A percentile compares a stretch with the other conserved stretches of the same genome.
phyloP scores from a whole-genome alignment of 2,797 vertebrate species.

The Hydrophis major region DNA sequence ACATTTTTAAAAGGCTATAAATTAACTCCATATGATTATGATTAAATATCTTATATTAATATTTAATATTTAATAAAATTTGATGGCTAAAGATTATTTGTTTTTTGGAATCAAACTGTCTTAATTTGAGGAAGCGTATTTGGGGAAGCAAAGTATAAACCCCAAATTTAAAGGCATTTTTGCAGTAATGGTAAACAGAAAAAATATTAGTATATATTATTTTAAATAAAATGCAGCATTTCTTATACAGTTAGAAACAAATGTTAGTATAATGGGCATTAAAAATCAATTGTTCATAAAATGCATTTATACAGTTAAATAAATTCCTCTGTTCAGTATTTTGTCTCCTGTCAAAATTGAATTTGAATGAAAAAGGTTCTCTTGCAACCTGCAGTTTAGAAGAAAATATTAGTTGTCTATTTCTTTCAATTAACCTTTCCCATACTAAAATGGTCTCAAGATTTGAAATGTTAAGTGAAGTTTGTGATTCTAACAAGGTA shows the following conservation, averaged over 20 bases:
- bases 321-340: neutral
- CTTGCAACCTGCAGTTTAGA: slow-evolving; percentile 26
- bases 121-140: neutral
- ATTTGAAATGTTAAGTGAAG: slow-evolving; percentile 26
- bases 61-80: neutral
- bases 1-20: neutral
- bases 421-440: slow-evolving; percentile 56
- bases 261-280: neutral
- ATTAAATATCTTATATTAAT: neutral
- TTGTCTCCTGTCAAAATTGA: slow-evolving; percentile 5
- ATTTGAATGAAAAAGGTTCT: slow-evolving; percentile 6
- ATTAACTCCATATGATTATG: neutral
- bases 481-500: slow-evolving; percentile 37
- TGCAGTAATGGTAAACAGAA: neutral
- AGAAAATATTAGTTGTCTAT: slow-evolving; percentile 29
- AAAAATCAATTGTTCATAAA: neutral
- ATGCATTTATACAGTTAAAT: slow-evolving; percentile 2
- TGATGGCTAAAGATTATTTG: neutral
- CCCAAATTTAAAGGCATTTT: neutral
- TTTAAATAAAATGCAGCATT: slow-evolving; percentile 4
- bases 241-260: neutral
- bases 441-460: slow-evolving; percentile 26
- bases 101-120: neutral
- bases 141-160: neutral
- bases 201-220: neutral